Percentiles rank a stretch among this genome's conserved stretches.
These are phyloP conservation scores for Ranitomeya variabilis DNA, from an alignment of 2,113 vertebrate genomes.

Conservation along the genomic window DNA sequence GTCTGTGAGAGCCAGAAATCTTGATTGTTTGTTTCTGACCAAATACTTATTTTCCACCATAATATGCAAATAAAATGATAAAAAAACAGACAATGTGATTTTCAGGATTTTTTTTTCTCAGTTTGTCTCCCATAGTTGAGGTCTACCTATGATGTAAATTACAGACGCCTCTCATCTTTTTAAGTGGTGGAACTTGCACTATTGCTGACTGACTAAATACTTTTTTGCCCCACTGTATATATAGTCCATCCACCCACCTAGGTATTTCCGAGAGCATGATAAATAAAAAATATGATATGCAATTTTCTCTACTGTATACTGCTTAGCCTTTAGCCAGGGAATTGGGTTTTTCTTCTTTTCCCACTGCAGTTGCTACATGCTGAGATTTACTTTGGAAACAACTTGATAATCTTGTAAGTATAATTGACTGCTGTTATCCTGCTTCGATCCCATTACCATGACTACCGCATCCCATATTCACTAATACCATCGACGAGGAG, in stretches of 20 bases:
- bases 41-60: too few relatives aligned
- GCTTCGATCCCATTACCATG: neutral
- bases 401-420: neutral
- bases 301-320: neutral
- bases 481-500: neutral
- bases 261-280: neutral
- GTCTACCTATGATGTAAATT: too few relatives aligned
- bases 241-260: neutral
- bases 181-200: too few relatives aligned
- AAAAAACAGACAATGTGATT: too few relatives aligned
- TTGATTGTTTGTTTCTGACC: too few relatives aligned
- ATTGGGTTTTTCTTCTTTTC: neutral
- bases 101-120: too few relatives aligned
- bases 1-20: too few relatives aligned
- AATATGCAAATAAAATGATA: too few relatives aligned
- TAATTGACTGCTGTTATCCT: neutral
- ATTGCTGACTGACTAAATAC: too few relatives aligned
- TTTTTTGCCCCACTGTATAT: too few relatives aligned
- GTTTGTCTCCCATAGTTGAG: too few relatives aligned
- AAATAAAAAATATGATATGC: neutral
- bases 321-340: neutral
- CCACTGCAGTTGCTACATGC: neutral
- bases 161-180: too few relatives aligned
- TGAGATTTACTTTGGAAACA: neutral
- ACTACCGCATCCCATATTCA: neutral